phyloP scores from a whole-genome alignment of 2,888 invertebrate species.

The Hyalella azteca region DNA sequence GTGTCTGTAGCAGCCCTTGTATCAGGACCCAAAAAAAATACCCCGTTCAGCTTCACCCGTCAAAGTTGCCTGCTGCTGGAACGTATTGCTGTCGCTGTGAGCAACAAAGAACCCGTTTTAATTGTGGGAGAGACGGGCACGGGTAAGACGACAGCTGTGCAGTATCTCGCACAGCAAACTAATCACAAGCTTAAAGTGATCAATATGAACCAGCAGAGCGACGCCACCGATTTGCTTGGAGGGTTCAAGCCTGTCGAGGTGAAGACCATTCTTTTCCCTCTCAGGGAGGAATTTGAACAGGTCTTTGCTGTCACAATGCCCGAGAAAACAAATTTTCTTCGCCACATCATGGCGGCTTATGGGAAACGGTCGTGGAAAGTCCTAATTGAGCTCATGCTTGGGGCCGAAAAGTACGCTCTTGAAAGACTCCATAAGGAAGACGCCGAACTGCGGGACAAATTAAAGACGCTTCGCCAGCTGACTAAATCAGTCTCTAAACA shows the following conservation, averaged over 20 bases:
- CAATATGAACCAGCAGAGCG: slow-evolving; percentile 99
- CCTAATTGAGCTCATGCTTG: slow-evolving; percentile 72
- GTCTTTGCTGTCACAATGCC: slow-evolving; percentile 79
- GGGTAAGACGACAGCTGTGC: slow-evolving; percentile 95
- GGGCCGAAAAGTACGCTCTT: slow-evolving; percentile 74
- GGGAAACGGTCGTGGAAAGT: slow-evolving; percentile 62
- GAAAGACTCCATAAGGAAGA: slow-evolving; percentile 58
- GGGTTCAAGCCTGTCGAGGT: slow-evolving; percentile 95
- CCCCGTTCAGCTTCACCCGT: slow-evolving; percentile 78
- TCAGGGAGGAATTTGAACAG: slow-evolving; percentile 81
- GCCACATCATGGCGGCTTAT: slow-evolving; percentile 72
- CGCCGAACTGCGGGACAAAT: not conserved
- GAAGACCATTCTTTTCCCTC: slow-evolving; percentile 79
- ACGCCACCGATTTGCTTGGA: slow-evolving; percentile 93
- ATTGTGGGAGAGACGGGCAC: slow-evolving; percentile 98
- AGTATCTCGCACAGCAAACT: slow-evolving; percentile 83
- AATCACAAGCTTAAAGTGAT: slow-evolving; percentile 88
- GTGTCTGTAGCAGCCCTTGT: not conserved
- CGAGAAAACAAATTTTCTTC: slow-evolving; percentile 77
- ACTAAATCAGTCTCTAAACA: not conserved
- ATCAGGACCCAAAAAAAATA: not conserved
- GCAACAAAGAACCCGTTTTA: slow-evolving; percentile 84
- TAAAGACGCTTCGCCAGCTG: not conserved
- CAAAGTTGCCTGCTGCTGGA: slow-evolving; percentile 84
- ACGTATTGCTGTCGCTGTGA: slow-evolving; percentile 82